Conservation (phyloP, 2,888 invertebrate genomes). For the Drosophila atroscutellata region DNA sequence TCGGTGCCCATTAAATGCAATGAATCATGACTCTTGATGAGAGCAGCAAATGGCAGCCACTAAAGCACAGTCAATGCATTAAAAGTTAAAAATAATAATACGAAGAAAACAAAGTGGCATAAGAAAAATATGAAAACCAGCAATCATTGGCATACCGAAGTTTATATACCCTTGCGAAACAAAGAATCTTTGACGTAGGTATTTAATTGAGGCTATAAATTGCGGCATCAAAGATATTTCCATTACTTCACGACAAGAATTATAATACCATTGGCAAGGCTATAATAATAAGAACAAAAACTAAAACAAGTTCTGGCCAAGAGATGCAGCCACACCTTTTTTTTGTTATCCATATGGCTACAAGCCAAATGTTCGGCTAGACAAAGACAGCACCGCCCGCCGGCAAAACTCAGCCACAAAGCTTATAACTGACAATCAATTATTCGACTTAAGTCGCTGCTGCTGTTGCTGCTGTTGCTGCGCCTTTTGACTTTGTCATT, state of each 20-base stretch:
- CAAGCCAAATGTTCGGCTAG: constrained; percentile 53
- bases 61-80: constrained; percentile 42
- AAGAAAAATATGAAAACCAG: neutral
- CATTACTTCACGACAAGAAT: neutral
- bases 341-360: constrained; percentile 1
- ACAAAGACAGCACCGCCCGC: constrained; percentile 43
- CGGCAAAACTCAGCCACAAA: constrained; percentile 30
- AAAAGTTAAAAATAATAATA: constrained; percentile 21
- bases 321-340: constrained; percentile 63
- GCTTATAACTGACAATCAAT: constrained; percentile 65
- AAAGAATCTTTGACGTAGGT: neutral
- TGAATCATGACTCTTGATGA: constrained; percentile 61
- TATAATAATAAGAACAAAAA: neutral
- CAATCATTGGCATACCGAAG: neutral
- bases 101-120: too few species aligned
- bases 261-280: neutral
- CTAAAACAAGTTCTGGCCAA: constrained; percentile 66
- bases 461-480: constrained; percentile 4
- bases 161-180: neutral
- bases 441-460: constrained; percentile 48
- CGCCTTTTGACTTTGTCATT: constrained; percentile 59
- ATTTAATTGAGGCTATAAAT: neutral
- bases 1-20: constrained; percentile 66
- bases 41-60: constrained; percentile 46
- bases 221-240: neutral